phyloP scores from a whole-genome alignment of 2,113 vertebrate genomes.

The Rostratula benghalensis region DNA sequence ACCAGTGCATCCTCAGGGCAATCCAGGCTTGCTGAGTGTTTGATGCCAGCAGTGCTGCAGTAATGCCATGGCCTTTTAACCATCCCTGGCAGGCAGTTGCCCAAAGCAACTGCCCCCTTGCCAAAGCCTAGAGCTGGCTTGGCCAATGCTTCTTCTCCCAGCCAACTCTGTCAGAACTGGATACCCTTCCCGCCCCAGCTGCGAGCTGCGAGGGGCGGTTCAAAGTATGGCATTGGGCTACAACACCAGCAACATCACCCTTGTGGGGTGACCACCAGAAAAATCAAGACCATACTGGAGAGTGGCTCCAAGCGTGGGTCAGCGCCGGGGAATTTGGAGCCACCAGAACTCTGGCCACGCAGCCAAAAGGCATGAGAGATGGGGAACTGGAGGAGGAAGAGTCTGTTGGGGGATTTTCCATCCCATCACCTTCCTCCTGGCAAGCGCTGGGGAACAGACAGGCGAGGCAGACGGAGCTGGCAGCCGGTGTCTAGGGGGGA shows the following conservation, averaged over 20 bases:
- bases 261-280: not conserved
- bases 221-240: not conserved
- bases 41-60: not conserved
- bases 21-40: not conserved
- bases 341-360: accelerated
- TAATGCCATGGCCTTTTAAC: not conserved
- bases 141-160: not conserved
- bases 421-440: slow-evolving; percentile 31
- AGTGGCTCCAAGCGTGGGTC: not conserved
- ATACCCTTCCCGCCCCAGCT: not conserved
- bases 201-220: not conserved
- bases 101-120: not conserved
- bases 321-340: not conserved
- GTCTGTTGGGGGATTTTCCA: slow-evolving; percentile 10
- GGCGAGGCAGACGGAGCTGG: slow-evolving; percentile 14
- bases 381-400: not conserved
- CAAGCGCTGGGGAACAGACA: not conserved
- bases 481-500: not conserved
- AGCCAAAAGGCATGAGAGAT: not conserved
- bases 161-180: not conserved
- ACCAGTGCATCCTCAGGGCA: not conserved
- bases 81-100: not conserved
- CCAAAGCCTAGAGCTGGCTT: not conserved
- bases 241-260: not conserved
- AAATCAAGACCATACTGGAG: accelerated